A percentile compares a stretch with the other conserved stretches of the same genome.
Evolutionary conservation across 2,888 invertebrate species (phyloP).

Genomic region (Drosophila maculinotata): DNA sequence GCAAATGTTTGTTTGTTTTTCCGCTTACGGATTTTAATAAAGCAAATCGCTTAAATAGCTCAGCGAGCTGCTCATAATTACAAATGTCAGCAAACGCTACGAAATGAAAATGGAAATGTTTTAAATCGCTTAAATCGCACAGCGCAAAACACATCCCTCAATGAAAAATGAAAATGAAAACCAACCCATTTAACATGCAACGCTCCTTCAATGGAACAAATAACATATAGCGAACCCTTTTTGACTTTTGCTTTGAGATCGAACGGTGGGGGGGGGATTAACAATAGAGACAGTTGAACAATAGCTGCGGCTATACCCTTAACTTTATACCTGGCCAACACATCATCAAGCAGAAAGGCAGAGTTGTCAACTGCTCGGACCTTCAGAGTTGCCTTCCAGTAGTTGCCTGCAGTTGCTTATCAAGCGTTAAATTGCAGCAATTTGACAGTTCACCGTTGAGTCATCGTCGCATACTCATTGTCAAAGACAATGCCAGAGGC

Average conservation of each 20-base stretch:
- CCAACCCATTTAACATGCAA: neutral
- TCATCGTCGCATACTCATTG: conserved; percentile 36
- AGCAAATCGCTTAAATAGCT: conserved; percentile 77
- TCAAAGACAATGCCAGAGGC: conserved; percentile 47
- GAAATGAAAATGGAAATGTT: conserved; percentile 52
- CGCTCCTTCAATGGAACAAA: conserved; percentile 8
- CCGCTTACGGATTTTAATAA: conserved; percentile 62
- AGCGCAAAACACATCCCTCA: conserved; percentile 18
- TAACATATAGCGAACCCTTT: conserved; percentile 29
- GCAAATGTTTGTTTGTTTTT: conserved; percentile 54
- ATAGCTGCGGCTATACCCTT: conserved; percentile 13
- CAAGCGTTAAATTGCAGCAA: conserved; percentile 82
- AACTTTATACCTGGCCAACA: conserved; percentile 7
- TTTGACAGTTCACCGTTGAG: conserved; percentile 79
- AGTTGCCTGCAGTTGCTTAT: conserved; percentile 53
- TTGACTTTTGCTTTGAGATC: conserved; percentile 36
- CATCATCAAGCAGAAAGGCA: neutral
- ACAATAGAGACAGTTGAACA: conserved; percentile 29
- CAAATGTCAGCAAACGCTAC: conserved; percentile 55
- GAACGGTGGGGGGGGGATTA: conserved; percentile 2
- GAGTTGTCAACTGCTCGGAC: conserved; percentile 38
- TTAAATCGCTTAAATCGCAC: conserved; percentile 43
- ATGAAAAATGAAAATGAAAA: neutral
- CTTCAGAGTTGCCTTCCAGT: conserved; percentile 1
- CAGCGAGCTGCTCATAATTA: conserved; percentile 61